These are phyloP conservation scores for Dolichallabes microphthalmus DNA, from an alignment of 2,113 vertebrate genomes.

Conservation along the genomic window DNA sequence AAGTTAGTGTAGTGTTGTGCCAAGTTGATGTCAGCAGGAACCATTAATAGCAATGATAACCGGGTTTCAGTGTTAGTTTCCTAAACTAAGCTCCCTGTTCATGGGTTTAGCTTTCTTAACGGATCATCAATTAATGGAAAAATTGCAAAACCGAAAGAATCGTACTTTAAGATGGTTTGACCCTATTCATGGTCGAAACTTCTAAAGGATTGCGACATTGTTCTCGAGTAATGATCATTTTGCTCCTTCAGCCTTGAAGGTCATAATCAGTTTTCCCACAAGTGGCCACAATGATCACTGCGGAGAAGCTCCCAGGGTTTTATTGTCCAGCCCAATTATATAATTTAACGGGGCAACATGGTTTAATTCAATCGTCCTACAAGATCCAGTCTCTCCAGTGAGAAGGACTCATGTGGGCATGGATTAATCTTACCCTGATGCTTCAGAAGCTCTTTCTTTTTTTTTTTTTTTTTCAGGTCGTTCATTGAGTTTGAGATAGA, in stretches of 20 bases:
- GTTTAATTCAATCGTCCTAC: neutral
- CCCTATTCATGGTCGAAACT: neutral
- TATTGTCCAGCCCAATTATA: neutral
- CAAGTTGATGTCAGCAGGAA: no score
- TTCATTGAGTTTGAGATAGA: neutral
- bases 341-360: neutral
- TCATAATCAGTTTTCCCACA: neutral
- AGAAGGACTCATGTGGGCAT: neutral
- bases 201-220: neutral
- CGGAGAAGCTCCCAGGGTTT: neutral
- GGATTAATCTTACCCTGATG: neutral
- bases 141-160: neutral
- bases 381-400: neutral
- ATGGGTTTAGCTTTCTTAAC: neutral
- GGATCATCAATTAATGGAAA: neutral
- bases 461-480: neutral
- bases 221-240: neutral
- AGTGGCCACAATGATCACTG: neutral
- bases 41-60: no score
- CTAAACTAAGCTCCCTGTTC: neutral
- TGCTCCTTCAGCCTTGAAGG: neutral
- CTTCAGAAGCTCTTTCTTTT: slow-evolving; percentile 32
- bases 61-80: neutral
- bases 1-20: no score
- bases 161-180: neutral